Evolutionary conservation across 2,113 vertebrate genomes (phyloP).

Genomic region (Odobenus rosmarus): DNA sequence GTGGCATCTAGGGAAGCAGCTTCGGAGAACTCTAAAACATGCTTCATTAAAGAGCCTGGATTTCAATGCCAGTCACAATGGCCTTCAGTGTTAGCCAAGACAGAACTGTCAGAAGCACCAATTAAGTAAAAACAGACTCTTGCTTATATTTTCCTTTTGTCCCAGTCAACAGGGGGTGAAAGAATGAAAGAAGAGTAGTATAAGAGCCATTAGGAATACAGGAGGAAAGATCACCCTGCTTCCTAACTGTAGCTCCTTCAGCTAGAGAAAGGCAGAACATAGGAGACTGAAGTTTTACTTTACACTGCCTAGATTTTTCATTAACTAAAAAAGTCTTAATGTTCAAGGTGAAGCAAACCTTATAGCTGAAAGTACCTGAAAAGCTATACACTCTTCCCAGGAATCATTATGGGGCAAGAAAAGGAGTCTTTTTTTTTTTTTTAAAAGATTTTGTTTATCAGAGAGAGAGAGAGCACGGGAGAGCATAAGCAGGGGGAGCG

Average conservation of each 20-base stretch:
- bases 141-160: neutral
- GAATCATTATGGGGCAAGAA: neutral
- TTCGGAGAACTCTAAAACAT: neutral
- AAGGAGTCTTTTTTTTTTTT: neutral
- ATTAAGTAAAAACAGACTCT: neutral
- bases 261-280: neutral
- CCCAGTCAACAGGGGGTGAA: neutral
- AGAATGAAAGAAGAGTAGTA: neutral
- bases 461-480: too few relatives aligned
- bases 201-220: neutral
- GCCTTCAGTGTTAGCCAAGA: neutral
- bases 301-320: neutral
- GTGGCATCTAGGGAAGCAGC: neutral
- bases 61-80: slow-evolving; percentile 29
- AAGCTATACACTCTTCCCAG: neutral
- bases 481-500: too few relatives aligned
- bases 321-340: neutral
- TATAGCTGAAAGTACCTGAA: neutral
- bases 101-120: neutral
- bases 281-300: neutral
- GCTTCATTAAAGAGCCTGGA: neutral
- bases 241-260: neutral
- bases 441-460: too few relatives aligned
- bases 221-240: neutral
- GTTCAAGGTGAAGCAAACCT: slow-evolving; percentile 14